Percentiles rank a stretch among this genome's conserved stretches.
phyloP scores from a whole-genome alignment of 1,140 invertebrate genomes.

The Wasmannia auropunctata region DNA sequence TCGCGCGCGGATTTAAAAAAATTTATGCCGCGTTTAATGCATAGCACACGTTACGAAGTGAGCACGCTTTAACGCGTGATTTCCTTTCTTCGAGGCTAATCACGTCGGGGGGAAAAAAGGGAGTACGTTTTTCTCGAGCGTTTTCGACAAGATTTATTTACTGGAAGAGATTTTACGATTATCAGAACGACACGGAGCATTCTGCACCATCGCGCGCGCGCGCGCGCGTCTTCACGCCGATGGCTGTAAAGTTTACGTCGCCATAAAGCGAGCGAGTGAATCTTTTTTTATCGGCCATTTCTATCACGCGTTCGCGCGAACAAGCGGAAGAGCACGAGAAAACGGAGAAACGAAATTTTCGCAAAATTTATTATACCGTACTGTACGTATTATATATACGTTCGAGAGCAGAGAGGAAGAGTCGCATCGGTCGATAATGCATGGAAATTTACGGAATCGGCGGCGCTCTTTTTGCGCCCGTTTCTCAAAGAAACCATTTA shows the following conservation, averaged over 20 bases:
- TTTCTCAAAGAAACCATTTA: slow-evolving; percentile 28
- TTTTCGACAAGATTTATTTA: slow-evolving; percentile 41
- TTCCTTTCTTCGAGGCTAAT: neutral
- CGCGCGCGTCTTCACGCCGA: neutral
- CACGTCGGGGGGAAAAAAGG: neutral
- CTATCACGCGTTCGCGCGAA: neutral
- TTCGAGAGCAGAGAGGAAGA: neutral
- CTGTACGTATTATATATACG: neutral
- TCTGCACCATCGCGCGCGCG: slow-evolving; percentile 4
- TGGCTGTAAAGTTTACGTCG: slow-evolving; percentile 44
- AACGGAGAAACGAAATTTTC: neutral
- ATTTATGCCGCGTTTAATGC: neutral
- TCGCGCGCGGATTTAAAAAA: neutral
- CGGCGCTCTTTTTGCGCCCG: slow-evolving; percentile 14
- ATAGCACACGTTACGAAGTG: slow-evolving; percentile 14
- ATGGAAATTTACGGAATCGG: slow-evolving; percentile 54
- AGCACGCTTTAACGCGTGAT: slow-evolving; percentile 28
- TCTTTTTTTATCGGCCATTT: slow-evolving; percentile 40
- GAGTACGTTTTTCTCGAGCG: neutral
- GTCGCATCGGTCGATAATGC: slow-evolving; percentile 38
- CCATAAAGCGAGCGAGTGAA: slow-evolving; percentile 31
- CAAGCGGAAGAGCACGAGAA: neutral
- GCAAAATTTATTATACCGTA: slow-evolving; percentile 20
- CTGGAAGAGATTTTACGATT: slow-evolving; percentile 48
- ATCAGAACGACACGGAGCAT: slow-evolving; percentile 37